Base-by-base conservation (phyloP, 2,797 vertebrate genomes). In the Carcharodon carcharias region DNA sequence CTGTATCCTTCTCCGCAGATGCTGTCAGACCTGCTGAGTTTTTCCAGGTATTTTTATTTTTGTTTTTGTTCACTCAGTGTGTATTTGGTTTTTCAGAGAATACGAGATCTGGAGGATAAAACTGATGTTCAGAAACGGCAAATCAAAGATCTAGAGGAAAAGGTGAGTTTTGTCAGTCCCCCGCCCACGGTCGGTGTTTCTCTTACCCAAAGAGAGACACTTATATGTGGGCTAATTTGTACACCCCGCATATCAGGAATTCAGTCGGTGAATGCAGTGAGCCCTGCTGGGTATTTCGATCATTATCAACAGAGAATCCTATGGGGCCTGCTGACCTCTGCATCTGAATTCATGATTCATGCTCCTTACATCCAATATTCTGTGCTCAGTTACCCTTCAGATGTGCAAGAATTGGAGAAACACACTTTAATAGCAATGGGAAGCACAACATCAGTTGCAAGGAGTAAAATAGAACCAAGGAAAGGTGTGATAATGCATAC, bases 121-220 rank as follows among this genome's bases (percentile, higher is more conserved):
- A 99, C 99, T 96, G 99, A 99, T 97, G 99, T 99, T 97, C 99
- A 99, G 97, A 99, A 99, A 97, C 99, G 99, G 98, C 99, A 99
- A 97, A 99, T 99, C 97, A 99, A 99, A 97, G 99, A 99, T 97
- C 98, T 99, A 96, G 99, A 99, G 97, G 99, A 99, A 98, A 99
- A 99, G 98, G 99, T 99, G 97, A 56, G 97, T 71, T 50, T 35
- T n/a, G 28, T 56, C 35, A 45, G 1, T 45, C 35, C 40, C 35
- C 16, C 63, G 26, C 40, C 80, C 21, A 23, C 80, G 1, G 4
- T 50, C 4, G 3, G 18, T 89, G 12, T n/a, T 92, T 92, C n/a
- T 31, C 58, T 92, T 2, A 35, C 35, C 14, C 6, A 12, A 31
- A 77, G 28, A 77, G 5, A 16, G 0, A 56, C 12, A 26, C 23